These are phyloP conservation scores for Callinectes sapidus DNA, from an alignment of 2,888 invertebrate species.

Conservation along the genomic window DNA sequence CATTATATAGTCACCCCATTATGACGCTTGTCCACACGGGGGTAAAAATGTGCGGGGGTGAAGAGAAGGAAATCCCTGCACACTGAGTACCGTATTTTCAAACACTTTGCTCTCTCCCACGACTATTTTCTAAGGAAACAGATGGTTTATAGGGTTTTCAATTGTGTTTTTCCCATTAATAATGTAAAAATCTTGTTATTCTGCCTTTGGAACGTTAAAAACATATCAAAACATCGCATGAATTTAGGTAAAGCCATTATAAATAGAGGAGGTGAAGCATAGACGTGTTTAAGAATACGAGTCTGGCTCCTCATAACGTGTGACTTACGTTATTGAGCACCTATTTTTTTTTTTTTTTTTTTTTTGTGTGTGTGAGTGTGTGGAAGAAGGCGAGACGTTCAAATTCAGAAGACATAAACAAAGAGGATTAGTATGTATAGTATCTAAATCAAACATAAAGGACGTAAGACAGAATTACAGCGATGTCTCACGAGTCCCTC, in stretches of 20 bases:
- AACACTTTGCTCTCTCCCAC: too few species aligned
- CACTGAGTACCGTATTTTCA: neutral
- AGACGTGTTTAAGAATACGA: too few species aligned
- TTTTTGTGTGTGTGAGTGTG: too few species aligned
- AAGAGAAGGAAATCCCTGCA: neutral
- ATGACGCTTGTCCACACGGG: neutral
- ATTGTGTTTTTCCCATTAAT: too few species aligned
- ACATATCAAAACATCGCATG: too few species aligned
- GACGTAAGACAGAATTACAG: neutral
- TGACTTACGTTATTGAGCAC: neutral
- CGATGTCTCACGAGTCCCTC: neutral
- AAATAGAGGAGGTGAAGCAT: too few species aligned
- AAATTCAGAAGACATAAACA: neutral
- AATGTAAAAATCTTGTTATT: too few species aligned
- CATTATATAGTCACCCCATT: neutral
- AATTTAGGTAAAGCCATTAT: too few species aligned
- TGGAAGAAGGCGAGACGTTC: neutral
- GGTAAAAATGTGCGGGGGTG: neutral
- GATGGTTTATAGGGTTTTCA: too few species aligned
- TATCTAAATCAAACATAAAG: neutral
- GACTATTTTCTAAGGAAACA: too few species aligned
- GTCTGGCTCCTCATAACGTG: neutral
- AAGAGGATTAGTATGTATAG: neutral
- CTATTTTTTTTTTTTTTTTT: too few species aligned
- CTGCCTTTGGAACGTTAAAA: too few species aligned